Conservation (phyloP, 2,888 invertebrate species). For the Scaptomyza caliginosa region DNA sequence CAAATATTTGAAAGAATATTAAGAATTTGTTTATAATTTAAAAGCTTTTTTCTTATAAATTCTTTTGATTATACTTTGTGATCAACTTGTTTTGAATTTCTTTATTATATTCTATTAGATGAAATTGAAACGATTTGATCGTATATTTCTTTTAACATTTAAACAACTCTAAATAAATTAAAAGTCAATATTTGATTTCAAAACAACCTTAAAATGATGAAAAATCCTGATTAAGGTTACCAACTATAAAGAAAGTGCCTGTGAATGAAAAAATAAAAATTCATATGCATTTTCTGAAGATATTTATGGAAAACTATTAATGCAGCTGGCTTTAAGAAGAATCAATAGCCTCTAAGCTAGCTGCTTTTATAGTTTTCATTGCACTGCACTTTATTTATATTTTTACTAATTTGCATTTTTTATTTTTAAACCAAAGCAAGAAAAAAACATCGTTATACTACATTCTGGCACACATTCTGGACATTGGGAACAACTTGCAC, state of each 20-base stretch:
- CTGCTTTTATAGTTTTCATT: slow-evolving; percentile 31
- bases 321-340: slow-evolving; percentile 5
- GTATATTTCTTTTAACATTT: not conserved
- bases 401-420: slow-evolving; percentile 66
- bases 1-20: not conserved
- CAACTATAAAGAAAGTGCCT: not conserved
- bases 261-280: slow-evolving; percentile 5
- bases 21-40: not conserved
- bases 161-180: not conserved
- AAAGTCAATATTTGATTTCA: not conserved
- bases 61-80: not conserved
- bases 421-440: slow-evolving; percentile 62
- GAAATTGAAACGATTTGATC: slow-evolving; percentile 15
- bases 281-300: slow-evolving; percentile 2
- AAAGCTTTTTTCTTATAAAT: not conserved
- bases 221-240: slow-evolving; percentile 49
- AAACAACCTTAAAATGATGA: slow-evolving; percentile 49
- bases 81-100: slow-evolving; percentile 31
- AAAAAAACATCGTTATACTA: slow-evolving; percentile 38
- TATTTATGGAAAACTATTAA: slow-evolving; percentile 31
- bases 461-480: slow-evolving; percentile 57
- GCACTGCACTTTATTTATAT: slow-evolving; percentile 16
- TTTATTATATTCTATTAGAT: not conserved
- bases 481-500: slow-evolving; percentile 60
- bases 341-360: not conserved